Base-by-base conservation (phyloP, 2,888 invertebrate species). In the Caenorhabditis panamensis region DNA sequence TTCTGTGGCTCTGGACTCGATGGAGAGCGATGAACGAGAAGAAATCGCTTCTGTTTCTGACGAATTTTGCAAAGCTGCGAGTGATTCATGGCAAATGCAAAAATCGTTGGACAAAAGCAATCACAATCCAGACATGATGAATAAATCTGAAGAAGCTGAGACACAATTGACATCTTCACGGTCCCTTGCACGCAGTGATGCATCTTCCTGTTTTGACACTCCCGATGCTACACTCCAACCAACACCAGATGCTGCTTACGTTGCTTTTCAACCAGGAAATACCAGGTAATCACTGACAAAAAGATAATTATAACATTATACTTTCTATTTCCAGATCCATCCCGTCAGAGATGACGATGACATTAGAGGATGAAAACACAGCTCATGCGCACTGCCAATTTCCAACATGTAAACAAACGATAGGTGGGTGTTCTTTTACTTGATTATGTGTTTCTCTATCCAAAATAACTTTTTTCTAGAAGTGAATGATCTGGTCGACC, bases 401-500 rank as follows among this genome's bases (percentile, higher is more conserved):
- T 47, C 47, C 47, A 13, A 6, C 47, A 47, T 47, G 47, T 47
- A 47, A 47, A 22, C 53, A 26, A 53, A 13, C 22, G 11, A 2
- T 18, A 22, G 53, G 53, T 53, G 24, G 11, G 53, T 22, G 26
- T 53, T 26, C 26, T 31, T 31, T 31, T 53, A 24, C 26, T 26
- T 13, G 18, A 53, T 53, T 26, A 13, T 24, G 24, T 53, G 53
- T 53, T 26, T 26, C 13, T 24, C 6, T 2, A 2, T 41, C 13
- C 13, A 3, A 53, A 18, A 22, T 13, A 53, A 24, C 22, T 24
- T 5, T 24, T 24, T 53, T 26, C 26, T n/a, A 53, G 53, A 26
- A 24, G 26, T 2, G 3, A 22, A 49, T 49, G 49, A 53, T 53
- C 24, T 53, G 26, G 53, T 53, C 26, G 53, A 47, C 47, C 47